These are phyloP conservation scores for Cepphus grylle DNA, from an alignment of 2,113 vertebrate genomes.

Conservation along the genomic window DNA sequence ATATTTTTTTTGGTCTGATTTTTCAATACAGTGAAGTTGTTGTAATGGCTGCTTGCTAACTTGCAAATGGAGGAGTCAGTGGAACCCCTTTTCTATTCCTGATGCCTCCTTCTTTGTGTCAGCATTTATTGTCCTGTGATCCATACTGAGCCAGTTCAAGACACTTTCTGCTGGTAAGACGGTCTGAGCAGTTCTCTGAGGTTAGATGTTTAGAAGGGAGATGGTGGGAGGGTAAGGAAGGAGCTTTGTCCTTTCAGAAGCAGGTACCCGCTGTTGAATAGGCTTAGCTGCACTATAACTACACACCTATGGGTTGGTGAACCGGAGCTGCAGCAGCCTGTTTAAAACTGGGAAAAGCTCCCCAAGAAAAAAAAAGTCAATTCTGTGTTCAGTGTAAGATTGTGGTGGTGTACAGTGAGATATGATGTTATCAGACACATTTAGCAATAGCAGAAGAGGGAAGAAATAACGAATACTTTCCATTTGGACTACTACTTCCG, in stretches of 20 bases:
- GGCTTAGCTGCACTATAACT: not conserved
- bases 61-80: not conserved
- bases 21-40: not conserved
- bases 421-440: fast-evolving
- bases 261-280: not conserved
- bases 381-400: not conserved
- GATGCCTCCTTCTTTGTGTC: not conserved
- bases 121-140: not conserved
- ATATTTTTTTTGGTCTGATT: conserved; percentile 14
- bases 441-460: not conserved
- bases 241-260: not conserved
- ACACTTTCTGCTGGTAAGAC: not conserved
- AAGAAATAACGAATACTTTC: not conserved
- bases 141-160: not conserved
- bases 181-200: not conserved
- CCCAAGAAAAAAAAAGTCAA: not conserved
- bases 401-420: not conserved
- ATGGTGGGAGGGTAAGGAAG: not conserved
- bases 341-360: not conserved
- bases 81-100: not conserved
- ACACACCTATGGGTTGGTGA: not conserved
- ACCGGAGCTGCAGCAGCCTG: not conserved
- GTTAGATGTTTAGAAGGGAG: not conserved
- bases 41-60: not conserved
- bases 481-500: not conserved